Conservation (phyloP, 2,113 vertebrate genomes). For the Epinephelus lanceolatus region DNA sequence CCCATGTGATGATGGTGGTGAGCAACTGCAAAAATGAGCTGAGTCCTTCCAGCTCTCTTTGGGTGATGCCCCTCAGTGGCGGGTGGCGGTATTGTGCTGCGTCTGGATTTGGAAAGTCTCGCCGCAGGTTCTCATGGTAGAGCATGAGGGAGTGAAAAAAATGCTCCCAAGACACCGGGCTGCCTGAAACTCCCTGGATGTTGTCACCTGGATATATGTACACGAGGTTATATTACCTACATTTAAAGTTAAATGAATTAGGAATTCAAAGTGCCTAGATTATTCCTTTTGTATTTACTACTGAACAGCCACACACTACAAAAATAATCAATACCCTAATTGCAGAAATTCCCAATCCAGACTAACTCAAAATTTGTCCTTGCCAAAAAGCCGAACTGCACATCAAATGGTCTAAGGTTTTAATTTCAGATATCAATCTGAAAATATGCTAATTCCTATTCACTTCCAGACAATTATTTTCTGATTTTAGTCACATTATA, state of each 20-base stretch:
- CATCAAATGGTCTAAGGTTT: neutral
- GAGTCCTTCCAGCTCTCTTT: conserved; percentile 95
- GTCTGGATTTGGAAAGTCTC: conserved; percentile 93
- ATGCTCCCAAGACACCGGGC: conserved; percentile 97
- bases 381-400: neutral
- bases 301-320: neutral
- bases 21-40: conserved; percentile 94
- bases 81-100: conserved; percentile 93
- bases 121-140: conserved; percentile 95
- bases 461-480: neutral
- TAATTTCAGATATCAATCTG: neutral
- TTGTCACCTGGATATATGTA: conserved; percentile 88
- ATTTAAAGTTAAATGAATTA: neutral
- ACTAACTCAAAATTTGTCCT: neutral
- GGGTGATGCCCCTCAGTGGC: conserved; percentile 94
- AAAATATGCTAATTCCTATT: neutral
- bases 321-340: neutral
- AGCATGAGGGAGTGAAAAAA: conserved; percentile 98
- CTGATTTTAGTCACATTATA: neutral
- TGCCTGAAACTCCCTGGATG: conserved; percentile 92
- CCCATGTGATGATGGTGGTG: conserved; percentile 94
- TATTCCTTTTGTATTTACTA: neutral
- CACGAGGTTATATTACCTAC: neutral
- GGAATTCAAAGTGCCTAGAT: neutral
- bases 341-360: neutral